Base-by-base conservation (phyloP, 2,113 vertebrate species). In the Laticauda laticaudata region DNA sequence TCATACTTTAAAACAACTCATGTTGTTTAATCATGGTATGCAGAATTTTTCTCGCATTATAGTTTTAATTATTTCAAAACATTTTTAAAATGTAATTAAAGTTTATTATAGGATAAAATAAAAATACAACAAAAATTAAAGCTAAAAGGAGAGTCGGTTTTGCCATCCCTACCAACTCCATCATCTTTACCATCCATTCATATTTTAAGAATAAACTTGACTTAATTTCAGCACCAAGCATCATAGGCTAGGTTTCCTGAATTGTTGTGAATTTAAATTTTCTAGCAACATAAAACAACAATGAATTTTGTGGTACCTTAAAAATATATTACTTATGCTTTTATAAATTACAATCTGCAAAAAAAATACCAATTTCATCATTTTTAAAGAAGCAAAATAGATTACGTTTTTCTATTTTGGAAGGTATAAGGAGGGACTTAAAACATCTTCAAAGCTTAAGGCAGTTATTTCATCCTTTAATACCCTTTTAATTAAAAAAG, bases 51-150 rank as follows among this genome's bases (percentile, higher is more conserved):
- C n/a, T 48, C 57, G 88, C 90, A 81, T 14, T 69, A 92, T 59
- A 94, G 45, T 3, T 93, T 94, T 88, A 11, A 92, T 85, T 94
- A 59, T 1, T 93, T 87, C 87, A 90, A 43, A 86, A 69, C 8
- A 55, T 51, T 89, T 64, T 69, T 5, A 69, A 59, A 69, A 69
- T 69, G 61, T 69, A n/a, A n/a, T 69, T 69, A n/a, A 69, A 69
- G 10, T 15, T n/a, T 69, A 69, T 69, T 69, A 69, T 69, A 69
- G n/a, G 29, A 69, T 69, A 69, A n/a, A 24, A 29, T 69, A 45
- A 8, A 55, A 7, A 20, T 14, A 1, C 10, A 24, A 20, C 2
- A 24, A 64, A 24, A 64, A 64, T 5, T 64, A 64, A 64, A 64
- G 61, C n/a, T 54, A 94, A 92, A 94, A 55, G 29, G 51, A 20